Conservation (phyloP, 30 jellyfish, hydroid and myxozoan species). For the Aurelia aurita complex sp. Pacific region DNA sequence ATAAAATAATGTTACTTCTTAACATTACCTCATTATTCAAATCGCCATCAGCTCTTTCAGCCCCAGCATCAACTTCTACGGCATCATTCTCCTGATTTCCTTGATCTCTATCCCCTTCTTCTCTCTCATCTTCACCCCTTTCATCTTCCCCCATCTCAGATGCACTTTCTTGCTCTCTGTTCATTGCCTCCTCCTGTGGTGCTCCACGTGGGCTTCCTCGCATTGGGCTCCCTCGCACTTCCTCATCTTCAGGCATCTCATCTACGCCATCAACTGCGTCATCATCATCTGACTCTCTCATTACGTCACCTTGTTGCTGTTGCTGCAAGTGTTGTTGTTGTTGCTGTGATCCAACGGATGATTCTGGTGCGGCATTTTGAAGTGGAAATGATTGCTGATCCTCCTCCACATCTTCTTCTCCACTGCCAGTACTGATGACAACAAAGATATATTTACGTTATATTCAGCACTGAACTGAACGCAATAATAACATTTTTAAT, state of each 20-base stretch:
- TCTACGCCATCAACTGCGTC: constrained; percentile 54
- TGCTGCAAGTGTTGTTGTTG: constrained; percentile 24
- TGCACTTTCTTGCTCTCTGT: constrained; percentile 9
- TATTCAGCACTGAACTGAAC: too few species aligned
- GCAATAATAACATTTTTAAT: too few species aligned
- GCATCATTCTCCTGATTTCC: constrained; percentile 10
- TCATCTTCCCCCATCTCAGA: constrained; percentile 33
- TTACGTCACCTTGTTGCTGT: constrained; percentile 4
- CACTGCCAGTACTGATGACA: constrained; percentile 87
- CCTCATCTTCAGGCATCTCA: constrained; percentile 83
- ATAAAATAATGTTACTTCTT: too few species aligned
- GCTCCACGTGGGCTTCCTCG: constrained; percentile 43
- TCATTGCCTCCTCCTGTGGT: constrained; percentile 12
- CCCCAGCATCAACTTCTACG: background rate
- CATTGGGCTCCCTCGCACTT: constrained; percentile 47
- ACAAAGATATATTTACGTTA: too few species aligned
- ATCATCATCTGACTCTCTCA: constrained; percentile 21
- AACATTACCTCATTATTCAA: too few species aligned
- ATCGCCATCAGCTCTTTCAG: background rate
- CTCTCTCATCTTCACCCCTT: constrained; percentile 53
- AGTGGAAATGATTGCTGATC: constrained; percentile 78
- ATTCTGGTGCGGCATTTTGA: constrained; percentile 59
- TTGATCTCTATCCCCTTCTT: constrained; percentile 50
- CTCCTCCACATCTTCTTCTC: constrained; percentile 92
- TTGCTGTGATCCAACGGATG: constrained; percentile 66